Evolutionary conservation across 1,140 invertebrate genomes (phyloP).

Genomic region (Drosophila novamexicana): DNA sequence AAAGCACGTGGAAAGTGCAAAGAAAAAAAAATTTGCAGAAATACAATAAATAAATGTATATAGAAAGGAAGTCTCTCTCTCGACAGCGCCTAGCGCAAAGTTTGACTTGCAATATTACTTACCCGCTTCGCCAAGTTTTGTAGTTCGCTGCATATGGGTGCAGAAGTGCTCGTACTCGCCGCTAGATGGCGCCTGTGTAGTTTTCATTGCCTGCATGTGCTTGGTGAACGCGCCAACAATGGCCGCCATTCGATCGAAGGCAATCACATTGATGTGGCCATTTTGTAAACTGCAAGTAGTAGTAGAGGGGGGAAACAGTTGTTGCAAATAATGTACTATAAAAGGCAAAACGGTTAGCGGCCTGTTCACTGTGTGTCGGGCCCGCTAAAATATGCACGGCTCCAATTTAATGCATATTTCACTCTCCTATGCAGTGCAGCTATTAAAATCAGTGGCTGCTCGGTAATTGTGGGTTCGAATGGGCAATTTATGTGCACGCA

Average conservation of each 20-base stretch:
- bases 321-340: constrained; percentile 10
- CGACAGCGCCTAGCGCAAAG: constrained; percentile 7
- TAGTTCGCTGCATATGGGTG: constrained; percentile 78
- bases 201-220: constrained; percentile 81
- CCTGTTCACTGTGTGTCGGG: not conserved
- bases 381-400: constrained; percentile 32
- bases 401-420: constrained; percentile 19
- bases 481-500: constrained; percentile 29
- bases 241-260: constrained; percentile 83
- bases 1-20: constrained; percentile 33
- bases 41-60: not conserved
- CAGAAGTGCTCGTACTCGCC: constrained; percentile 81
- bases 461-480: constrained; percentile 40
- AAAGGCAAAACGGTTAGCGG: constrained; percentile 4
- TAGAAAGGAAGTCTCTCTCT: not conserved
- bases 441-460: constrained; percentile 43
- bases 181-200: constrained; percentile 59
- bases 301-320: not conserved
- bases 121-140: constrained; percentile 80
- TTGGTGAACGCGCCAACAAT: constrained; percentile 83
- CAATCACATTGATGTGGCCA: constrained; percentile 83
- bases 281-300: constrained; percentile 74
- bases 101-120: constrained; percentile 65
- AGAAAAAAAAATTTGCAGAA: constrained; percentile 24
- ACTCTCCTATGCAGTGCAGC: constrained; percentile 21